phyloP scores from a whole-genome alignment of 2,113 vertebrate genomes.

The Ceyx melanurus region DNA sequence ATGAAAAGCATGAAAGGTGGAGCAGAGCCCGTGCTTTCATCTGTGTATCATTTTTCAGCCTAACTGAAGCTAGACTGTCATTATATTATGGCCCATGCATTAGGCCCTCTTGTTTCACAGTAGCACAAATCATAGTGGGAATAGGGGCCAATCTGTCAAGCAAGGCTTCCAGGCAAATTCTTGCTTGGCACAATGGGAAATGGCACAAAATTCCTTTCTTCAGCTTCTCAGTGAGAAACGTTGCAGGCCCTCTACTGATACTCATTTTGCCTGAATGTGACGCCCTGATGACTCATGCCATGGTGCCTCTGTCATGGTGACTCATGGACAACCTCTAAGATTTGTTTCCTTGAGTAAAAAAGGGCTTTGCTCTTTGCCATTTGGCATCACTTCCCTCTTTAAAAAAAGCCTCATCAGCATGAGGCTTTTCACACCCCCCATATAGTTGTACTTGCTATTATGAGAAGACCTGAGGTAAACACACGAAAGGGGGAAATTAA shows the following conservation, averaged over 20 bases:
- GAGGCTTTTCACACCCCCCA: background rate
- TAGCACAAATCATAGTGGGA: conserved; percentile 75
- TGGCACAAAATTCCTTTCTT: conserved; percentile 65
- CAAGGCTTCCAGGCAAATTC: conserved; percentile 82
- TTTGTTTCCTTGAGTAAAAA: background rate
- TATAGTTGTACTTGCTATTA: fast-evolving
- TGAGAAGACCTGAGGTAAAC: background rate
- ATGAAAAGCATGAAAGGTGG: conserved; percentile 86
- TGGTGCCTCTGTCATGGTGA: conserved; percentile 27
- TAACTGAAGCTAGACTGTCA: conserved; percentile 77
- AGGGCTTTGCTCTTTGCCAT: background rate
- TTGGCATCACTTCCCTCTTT: background rate
- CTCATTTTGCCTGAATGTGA: conserved; percentile 53
- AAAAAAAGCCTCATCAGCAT: background rate
- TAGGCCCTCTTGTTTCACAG: conserved; percentile 82
- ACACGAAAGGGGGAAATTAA: fast-evolving
- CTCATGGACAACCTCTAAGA: conserved; percentile 55
- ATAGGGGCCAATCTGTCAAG: conserved; percentile 81
- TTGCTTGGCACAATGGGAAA: conserved; percentile 76
- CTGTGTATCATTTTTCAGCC: conserved; percentile 84
- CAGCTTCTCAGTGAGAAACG: conserved; percentile 14
- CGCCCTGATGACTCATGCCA: conserved; percentile 52
- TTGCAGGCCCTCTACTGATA: conserved; percentile 62
- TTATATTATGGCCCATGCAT: conserved; percentile 82
- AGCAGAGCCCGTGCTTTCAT: conserved; percentile 84